phyloP scores from a whole-genome alignment of 2,888 invertebrate species.

The Aphodius granarius region DNA sequence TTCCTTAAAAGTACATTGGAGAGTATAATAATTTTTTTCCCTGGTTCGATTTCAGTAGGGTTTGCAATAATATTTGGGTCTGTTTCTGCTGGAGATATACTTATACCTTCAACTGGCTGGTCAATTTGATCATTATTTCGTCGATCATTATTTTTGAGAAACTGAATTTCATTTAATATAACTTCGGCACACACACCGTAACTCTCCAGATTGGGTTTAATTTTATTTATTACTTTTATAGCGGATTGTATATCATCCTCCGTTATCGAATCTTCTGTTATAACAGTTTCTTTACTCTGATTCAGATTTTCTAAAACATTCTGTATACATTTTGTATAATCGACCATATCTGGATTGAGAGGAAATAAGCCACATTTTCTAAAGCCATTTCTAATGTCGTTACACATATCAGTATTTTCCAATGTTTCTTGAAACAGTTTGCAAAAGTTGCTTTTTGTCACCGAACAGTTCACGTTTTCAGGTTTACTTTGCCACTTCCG shows the following conservation, averaged over 20 bases:
- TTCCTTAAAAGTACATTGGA: too few relatives aligned
- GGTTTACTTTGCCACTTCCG: conserved; percentile 32
- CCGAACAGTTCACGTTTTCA: conserved; percentile 30
- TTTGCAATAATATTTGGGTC: not conserved
- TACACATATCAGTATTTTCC: conserved; percentile 15
- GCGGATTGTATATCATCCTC: too few relatives aligned
- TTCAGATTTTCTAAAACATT: conserved; percentile 3
- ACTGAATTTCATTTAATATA: not conserved
- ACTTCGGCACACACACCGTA: too few relatives aligned
- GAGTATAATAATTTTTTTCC: too few relatives aligned
- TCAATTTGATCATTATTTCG: too few relatives aligned
- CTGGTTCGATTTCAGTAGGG: not conserved
- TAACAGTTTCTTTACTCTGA: too few relatives aligned
- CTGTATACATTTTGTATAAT: conserved; percentile 31
- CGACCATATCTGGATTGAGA: conserved; percentile 31
- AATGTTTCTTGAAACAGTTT: conserved; percentile 33
- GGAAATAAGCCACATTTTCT: conserved; percentile 36
- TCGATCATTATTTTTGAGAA: too few relatives aligned
- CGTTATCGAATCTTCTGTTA: too few relatives aligned
- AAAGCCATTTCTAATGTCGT: conserved; percentile 32
- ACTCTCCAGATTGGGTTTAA: too few relatives aligned
- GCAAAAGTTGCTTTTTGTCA: conserved; percentile 40
- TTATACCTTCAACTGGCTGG: too few relatives aligned
- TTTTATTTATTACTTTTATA: too few relatives aligned
- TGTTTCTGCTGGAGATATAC: not conserved